phyloP scores from a whole-genome alignment of 2,888 invertebrate genomes.

The Cephalotes varians region DNA sequence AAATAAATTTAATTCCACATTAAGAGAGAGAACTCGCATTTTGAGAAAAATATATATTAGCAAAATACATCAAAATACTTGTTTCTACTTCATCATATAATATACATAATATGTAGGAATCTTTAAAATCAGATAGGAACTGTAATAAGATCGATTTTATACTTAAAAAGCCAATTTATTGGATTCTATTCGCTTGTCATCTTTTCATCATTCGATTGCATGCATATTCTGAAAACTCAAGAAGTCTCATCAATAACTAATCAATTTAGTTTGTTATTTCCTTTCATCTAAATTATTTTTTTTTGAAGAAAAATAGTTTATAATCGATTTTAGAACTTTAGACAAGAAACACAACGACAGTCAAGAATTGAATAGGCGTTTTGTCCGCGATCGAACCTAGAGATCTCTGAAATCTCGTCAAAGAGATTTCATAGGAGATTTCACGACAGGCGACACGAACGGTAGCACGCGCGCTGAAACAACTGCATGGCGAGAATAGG shows the following conservation, averaged over 20 bases:
- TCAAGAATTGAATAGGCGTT: neutral
- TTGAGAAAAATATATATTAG: slow-evolving; percentile 2
- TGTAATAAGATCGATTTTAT: neutral
- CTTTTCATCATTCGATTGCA: neutral
- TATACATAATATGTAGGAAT: neutral
- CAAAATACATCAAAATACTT: neutral
- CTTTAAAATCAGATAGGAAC: neutral
- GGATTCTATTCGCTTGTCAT: neutral
- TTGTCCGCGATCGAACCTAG: neutral
- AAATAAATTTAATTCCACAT: neutral
- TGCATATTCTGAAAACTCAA: neutral
- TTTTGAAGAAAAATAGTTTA: neutral
- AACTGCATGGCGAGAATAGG: neutral
- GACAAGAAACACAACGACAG: neutral
- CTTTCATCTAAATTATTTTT: neutral
- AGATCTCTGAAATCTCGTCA: slow-evolving; percentile 14
- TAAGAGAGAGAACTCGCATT: neutral
- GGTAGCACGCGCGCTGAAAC: slow-evolving; percentile 35
- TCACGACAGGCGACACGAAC: slow-evolving; percentile 29
- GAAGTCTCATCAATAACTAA: neutral
- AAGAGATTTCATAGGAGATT: neutral
- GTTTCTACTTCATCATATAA: neutral
- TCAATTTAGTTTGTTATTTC: neutral
- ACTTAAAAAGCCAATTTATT: neutral
- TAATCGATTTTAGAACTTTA: neutral